These are phyloP conservation scores for Bellardia pandia DNA, from an alignment of 2,888 invertebrate genomes.

Conservation along the genomic window DNA sequence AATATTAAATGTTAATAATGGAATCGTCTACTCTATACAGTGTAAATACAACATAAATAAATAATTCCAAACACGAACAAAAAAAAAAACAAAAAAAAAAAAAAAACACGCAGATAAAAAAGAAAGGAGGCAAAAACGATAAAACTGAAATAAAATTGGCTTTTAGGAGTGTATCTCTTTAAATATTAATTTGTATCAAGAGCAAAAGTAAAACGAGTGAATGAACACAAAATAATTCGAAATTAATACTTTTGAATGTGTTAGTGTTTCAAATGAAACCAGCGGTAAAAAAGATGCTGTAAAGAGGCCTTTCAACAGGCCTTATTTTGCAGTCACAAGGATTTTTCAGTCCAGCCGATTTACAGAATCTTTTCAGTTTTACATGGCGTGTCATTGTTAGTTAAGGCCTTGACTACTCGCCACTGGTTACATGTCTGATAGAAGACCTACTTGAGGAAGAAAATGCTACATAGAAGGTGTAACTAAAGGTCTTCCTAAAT, in stretches of 20 bases:
- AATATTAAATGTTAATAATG: slow-evolving; percentile 63
- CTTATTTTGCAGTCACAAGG: too few species aligned
- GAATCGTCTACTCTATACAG: slow-evolving; percentile 18
- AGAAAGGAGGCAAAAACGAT: slow-evolving; percentile 15
- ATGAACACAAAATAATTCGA: slow-evolving; percentile 41
- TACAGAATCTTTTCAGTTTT: too few species aligned
- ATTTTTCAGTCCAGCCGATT: too few species aligned
- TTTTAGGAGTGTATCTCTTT: slow-evolving; percentile 49
- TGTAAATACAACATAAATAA: slow-evolving; percentile 40
- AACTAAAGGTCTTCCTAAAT: too few species aligned
- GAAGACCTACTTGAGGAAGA: too few species aligned
- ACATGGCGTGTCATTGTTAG: too few species aligned
- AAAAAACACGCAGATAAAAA: not conserved
- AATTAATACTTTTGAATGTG: slow-evolving; percentile 43
- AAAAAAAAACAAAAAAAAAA: too few species aligned
- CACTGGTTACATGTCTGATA: too few species aligned
- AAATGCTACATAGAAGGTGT: too few species aligned
- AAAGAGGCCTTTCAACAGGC: too few species aligned
- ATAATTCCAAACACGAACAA: slow-evolving; percentile 48
- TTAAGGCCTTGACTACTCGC: too few species aligned
- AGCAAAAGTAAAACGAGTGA: slow-evolving; percentile 5
- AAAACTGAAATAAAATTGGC: slow-evolving; percentile 43
- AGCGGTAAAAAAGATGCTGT: too few species aligned
- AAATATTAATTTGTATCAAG: slow-evolving; percentile 58
- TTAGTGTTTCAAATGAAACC: slow-evolving; percentile 1